Evolutionary conservation across 2,888 invertebrate genomes (phyloP).

Genomic region (Stenolophus ochropezus): DNA sequence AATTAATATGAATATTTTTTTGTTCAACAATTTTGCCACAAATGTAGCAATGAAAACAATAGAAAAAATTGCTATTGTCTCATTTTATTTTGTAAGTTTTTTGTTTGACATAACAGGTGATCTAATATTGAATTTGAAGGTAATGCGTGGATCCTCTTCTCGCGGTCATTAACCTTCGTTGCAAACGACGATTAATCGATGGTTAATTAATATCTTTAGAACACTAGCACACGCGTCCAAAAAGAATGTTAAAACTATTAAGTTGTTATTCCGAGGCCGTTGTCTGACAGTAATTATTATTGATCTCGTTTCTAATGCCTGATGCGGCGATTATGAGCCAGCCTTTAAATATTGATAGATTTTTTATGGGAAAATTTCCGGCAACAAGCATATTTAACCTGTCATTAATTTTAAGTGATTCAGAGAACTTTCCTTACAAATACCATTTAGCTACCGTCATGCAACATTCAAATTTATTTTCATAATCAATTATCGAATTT

Average conservation of each 20-base stretch:
- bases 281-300: constrained; percentile 58
- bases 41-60: too few relatives aligned
- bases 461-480: not conserved
- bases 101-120: too few relatives aligned
- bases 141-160: not conserved
- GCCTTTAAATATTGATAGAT: constrained; percentile 57
- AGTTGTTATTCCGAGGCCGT: constrained; percentile 55
- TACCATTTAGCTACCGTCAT: constrained; percentile 39
- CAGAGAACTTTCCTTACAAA: constrained; percentile 42
- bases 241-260: constrained; percentile 59
- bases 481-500: not conserved
- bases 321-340: constrained; percentile 51
- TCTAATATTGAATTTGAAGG: not conserved
- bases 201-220: constrained; percentile 53
- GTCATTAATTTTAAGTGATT: constrained; percentile 59
- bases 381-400: constrained; percentile 53
- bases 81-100: too few relatives aligned
- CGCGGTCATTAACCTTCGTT: constrained; percentile 21
- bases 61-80: too few relatives aligned
- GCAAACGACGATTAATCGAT: constrained; percentile 37
- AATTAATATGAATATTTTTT: too few relatives aligned
- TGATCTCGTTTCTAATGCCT: constrained; percentile 57
- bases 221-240: constrained; percentile 42
- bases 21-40: too few relatives aligned
- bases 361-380: constrained; percentile 56